These are phyloP conservation scores for Limonius californicus DNA, from an alignment of 1,140 invertebrate genomes.

Conservation along the genomic window DNA sequence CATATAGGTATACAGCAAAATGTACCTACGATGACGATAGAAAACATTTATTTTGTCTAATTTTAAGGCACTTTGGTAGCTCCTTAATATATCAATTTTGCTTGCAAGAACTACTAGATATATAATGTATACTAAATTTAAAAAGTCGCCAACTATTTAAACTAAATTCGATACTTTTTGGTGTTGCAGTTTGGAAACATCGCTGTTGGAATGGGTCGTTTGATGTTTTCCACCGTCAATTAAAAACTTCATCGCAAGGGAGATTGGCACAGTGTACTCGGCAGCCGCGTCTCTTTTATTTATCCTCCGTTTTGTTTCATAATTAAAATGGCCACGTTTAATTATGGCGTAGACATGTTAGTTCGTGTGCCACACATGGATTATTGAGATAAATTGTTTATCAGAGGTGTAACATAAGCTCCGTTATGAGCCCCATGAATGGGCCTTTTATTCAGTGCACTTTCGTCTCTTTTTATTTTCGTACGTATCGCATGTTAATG, in stretches of 20 bases:
- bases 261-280: constrained; percentile 17
- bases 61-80: too few species aligned
- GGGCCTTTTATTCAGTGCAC: background rate
- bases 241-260: constrained; percentile 27
- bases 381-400: constrained; percentile 32
- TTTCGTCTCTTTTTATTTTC: background rate
- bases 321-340: constrained; percentile 37
- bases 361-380: constrained; percentile 29
- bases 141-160: background rate
- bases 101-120: background rate
- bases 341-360: constrained; percentile 27
- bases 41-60: too few species aligned
- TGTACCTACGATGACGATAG: too few species aligned
- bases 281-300: constrained; percentile 13
- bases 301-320: constrained; percentile 29
- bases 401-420: constrained; percentile 22
- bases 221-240: constrained; percentile 35
- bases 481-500: background rate
- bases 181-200: background rate
- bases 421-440: constrained; percentile 25
- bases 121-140: background rate
- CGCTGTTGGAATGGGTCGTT: constrained; percentile 17
- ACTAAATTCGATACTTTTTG: too few species aligned
- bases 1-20: too few species aligned
- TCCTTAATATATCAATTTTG: too few species aligned